Base-by-base conservation (phyloP, 2,113 vertebrate species). In the Danionella cerebrum region DNA sequence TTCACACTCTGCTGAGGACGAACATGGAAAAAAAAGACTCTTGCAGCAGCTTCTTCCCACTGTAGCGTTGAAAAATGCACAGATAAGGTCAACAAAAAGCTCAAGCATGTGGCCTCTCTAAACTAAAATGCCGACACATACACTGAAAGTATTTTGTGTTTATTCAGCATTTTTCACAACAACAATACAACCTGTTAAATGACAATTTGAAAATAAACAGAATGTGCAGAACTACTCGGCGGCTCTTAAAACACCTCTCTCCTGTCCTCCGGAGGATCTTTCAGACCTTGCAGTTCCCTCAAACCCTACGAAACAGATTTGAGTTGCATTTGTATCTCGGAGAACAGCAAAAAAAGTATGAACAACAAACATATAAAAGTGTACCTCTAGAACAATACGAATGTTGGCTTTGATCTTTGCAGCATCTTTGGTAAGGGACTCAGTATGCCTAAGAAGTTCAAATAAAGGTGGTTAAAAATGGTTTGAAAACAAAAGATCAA, bases 391-490 rank as follows among this genome's bases (percentile, higher is more conserved):
- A 60, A 94, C 89, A 87, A 95, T 85, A 24, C 91, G 88, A 70
- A 96, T 95, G 78, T 93, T 88, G 55, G 92, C 92, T 79, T 93
- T 96, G 67, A 96, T 94, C 79, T 90, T 93, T 38, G 91, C 86
- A 0, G 90, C 89, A 72, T 96, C 92, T 85, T 89, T 92, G 60
- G 86, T 91, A 58, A 95, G 87, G 67, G 74, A 82, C 70, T 94
- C 79, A 2, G 89, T 90, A 72, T 90, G 86, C 65, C 93, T 96
- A 77, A 73, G 77, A 76, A 60, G 44, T 69, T 39, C 5, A 69
- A 18, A 14, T 1, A 62, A 25, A 8, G 21, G 8, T 25, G 22
- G 6, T 27, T 24, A 19, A 18, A 2, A 31, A 31, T 33, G 5
- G 29, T 33, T 33, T 33, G 29, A 33, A 5, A 33, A 9, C 3